Evolutionary conservation across 2,797 vertebrate genomes (phyloP).

Genomic region (Morus bassanus): DNA sequence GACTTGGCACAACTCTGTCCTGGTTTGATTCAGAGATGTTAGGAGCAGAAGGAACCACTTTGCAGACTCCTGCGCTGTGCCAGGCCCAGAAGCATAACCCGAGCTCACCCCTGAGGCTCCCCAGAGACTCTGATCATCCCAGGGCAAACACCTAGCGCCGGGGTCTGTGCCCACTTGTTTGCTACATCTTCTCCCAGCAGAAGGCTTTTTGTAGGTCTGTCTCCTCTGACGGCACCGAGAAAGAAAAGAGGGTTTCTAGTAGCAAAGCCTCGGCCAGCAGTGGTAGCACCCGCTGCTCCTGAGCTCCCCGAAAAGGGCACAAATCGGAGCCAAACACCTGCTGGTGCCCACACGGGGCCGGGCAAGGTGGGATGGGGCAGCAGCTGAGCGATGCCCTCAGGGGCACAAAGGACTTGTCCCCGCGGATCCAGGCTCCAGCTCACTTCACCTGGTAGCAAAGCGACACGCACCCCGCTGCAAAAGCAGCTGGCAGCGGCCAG

Average conservation of each 20-base stretch:
- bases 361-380: background rate
- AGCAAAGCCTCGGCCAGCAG: background rate
- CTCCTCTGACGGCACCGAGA: background rate
- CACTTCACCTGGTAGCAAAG: background rate
- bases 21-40: no score
- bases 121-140: background rate
- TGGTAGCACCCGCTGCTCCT: background rate
- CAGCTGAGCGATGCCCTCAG: background rate
- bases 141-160: rapidly evolving
- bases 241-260: background rate
- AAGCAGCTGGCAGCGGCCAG: background rate
- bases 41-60: background rate
- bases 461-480: background rate
- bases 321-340: background rate
- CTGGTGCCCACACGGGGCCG: rapidly evolving
- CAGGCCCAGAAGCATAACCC: background rate
- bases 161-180: background rate
- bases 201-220: background rate
- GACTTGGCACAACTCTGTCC: background rate
- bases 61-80: background rate
- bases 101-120: no score
- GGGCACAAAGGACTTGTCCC: background rate
- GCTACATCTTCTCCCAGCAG: background rate
- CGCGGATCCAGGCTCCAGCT: background rate
- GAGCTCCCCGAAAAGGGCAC: background rate